These are phyloP conservation scores for Didymodactylos carnosus DNA, from an alignment of 2,888 invertebrate genomes.

Conservation along the genomic window DNA sequence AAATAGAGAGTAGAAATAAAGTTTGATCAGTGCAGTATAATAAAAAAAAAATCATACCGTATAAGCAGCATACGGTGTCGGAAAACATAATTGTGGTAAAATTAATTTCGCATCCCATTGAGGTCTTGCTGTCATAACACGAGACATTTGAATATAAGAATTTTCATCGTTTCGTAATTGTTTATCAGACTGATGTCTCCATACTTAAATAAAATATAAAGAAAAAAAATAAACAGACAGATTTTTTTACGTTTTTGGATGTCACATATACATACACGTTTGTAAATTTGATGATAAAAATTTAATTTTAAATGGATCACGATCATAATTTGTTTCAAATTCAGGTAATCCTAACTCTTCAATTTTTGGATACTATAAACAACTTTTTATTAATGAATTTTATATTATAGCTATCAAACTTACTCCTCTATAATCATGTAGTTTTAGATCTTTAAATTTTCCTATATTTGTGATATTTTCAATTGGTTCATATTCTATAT, in stretches of 20 bases:
- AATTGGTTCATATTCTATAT: neutral
- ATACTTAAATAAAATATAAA: neutral
- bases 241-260: too few species aligned
- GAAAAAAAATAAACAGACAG: neutral
- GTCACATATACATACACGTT: neutral
- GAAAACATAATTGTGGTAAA: conserved; percentile 1
- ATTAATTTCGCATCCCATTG: conserved; percentile 3
- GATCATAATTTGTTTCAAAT: neutral
- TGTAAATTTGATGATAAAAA: neutral
- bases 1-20: too few species aligned
- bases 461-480: neutral
- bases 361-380: neutral
- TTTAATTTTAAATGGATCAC: neutral
- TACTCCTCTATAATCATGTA: conserved; percentile 13
- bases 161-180: neutral
- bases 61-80: conserved; percentile 2
- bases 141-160: neutral
- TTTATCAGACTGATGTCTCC: neutral
- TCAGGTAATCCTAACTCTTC: neutral
- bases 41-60: neutral
- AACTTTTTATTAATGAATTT: neutral
- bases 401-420: neutral
- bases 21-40: neutral
- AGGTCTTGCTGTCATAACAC: neutral
- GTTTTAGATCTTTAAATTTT: conserved; percentile 6